Conservation (phyloP, 2,888 invertebrate species). For the Pristionchus maxplancki region DNA sequence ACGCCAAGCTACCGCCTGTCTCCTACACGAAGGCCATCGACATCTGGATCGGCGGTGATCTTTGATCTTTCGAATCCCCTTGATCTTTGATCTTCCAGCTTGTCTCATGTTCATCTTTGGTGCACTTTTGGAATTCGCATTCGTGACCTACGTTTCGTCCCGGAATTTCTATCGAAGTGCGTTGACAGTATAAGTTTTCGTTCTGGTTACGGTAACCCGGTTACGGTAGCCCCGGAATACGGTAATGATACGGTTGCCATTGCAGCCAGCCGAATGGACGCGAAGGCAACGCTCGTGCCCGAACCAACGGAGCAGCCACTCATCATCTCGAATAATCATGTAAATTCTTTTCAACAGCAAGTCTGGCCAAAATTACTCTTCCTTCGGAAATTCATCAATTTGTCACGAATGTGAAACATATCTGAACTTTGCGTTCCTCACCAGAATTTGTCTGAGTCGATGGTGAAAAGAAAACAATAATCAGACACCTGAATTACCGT, state of each 20-base stretch:
- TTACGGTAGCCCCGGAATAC: background rate
- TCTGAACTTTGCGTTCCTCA: background rate
- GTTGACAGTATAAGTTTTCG: background rate
- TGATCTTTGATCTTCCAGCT: slow-evolving; percentile 53
- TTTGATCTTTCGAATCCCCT: background rate
- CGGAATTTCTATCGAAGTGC: slow-evolving; percentile 55
- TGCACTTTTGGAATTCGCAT: slow-evolving; percentile 95
- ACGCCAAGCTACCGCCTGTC: slow-evolving; percentile 79
- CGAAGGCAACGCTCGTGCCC: slow-evolving; percentile 31
- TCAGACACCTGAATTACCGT: background rate
- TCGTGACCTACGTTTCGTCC: slow-evolving; percentile 88
- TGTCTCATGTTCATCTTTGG: slow-evolving; percentile 96
- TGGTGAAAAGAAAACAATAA: background rate
- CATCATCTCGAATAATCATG: slow-evolving; percentile 49
- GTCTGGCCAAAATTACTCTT: background rate
- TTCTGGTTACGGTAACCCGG: background rate
- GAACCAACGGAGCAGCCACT: slow-evolving; percentile 40
- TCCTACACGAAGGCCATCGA: slow-evolving; percentile 90
- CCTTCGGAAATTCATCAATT: background rate
- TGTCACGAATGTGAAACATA: background rate
- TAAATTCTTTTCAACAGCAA: background rate
- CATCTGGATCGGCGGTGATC: slow-evolving; percentile 71
- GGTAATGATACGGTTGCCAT: background rate
- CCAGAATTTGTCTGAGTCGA: background rate
- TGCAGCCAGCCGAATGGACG: slow-evolving; percentile 37